Base-by-base conservation (phyloP, 2,888 invertebrate species). In the Mythimna vitellina region DNA sequence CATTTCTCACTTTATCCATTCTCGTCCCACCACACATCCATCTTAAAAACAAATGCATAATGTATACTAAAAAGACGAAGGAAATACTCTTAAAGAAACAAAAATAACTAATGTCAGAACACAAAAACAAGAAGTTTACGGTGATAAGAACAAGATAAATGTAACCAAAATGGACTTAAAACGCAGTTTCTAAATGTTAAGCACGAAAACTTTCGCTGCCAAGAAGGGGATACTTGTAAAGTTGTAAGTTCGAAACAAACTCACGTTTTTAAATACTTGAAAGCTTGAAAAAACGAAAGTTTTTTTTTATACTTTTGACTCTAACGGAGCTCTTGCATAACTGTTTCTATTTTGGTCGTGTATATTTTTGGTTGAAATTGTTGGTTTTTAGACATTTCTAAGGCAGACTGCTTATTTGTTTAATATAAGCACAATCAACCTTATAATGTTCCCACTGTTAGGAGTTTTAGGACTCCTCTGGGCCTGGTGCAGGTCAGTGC, bases 151-250 rank as follows among this genome's bases (percentile, higher is more conserved):
- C 49, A 75, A 70, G 60, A 67, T 77, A 72, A 72, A 78, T 78
- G 73, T 72, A 54, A 73, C 66, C 57, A 62, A 70, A 75, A 79
- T 70, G 66, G 46, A 80, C 70, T 67, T 60, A 42, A 66, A 77
- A 73, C 64, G 67, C 80, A 71, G 70, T 70, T 80, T 57, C 64
- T 58, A 63, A 75, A 68, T 68, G 70, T 75, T 79, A 58, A 76
- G 68, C 76, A 80, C 53, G 51, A 4, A 71, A 80, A 79, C 65
- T 79, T 79, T 75, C 42, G 22, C 51, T 60, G 46, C n/a, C 35
- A 25, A 71, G 53, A 54, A 75, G 61, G 70, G 67, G 25, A 58
- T 65, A 57, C 70, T 79, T 65, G 29, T 35, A 60, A 79, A 64
- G 29, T 74, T 67, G 51, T 58, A 63, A 80, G 70, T 76, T 76